These are phyloP conservation scores for Hydropsyche betteni DNA, from an alignment of 2,888 invertebrate species.

Conservation along the genomic window DNA sequence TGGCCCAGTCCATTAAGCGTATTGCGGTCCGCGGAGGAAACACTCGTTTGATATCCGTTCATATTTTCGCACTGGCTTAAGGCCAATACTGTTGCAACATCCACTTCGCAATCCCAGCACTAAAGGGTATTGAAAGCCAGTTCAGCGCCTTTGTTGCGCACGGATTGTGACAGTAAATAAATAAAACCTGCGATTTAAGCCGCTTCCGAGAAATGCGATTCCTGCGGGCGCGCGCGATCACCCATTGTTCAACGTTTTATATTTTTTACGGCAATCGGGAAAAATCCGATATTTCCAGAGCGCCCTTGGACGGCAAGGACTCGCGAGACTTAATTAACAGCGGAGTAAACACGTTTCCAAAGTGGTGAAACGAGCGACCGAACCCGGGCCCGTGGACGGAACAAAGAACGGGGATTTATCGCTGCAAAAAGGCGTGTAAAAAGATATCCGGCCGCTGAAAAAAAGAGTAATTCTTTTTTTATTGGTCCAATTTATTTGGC, in stretches of 20 bases:
- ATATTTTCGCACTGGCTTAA: conserved; percentile 16
- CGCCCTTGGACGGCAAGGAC: background rate
- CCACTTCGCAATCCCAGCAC: conserved; percentile 5
- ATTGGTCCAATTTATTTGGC: conserved; percentile 45
- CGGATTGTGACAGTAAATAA: conserved; percentile 16
- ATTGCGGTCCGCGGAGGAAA: conserved; percentile 2
- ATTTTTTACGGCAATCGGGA: background rate
- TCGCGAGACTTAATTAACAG: conserved; percentile 26
- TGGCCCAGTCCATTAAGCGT: conserved; percentile 26
- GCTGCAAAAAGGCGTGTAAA: conserved; percentile 41
- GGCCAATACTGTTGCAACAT: conserved; percentile 7
- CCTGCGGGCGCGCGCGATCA: too few species aligned
- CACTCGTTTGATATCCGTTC: conserved; percentile 6
- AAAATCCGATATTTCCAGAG: background rate
- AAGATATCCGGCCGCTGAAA: conserved; percentile 43
- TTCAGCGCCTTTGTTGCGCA: conserved; percentile 15
- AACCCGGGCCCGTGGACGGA: conserved; percentile 23
- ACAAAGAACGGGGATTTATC: conserved; percentile 44
- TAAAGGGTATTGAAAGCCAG: conserved; percentile 23
- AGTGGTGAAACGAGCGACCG: conserved; percentile 19
- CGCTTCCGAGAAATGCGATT: background rate
- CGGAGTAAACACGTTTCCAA: conserved; percentile 29
- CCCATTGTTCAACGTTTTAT: background rate
- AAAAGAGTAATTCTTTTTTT: conserved; percentile 46
- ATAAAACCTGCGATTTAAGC: conserved; percentile 18